phyloP scores from a whole-genome alignment of 1,140 invertebrate genomes.

The Orchesella cincta region DNA sequence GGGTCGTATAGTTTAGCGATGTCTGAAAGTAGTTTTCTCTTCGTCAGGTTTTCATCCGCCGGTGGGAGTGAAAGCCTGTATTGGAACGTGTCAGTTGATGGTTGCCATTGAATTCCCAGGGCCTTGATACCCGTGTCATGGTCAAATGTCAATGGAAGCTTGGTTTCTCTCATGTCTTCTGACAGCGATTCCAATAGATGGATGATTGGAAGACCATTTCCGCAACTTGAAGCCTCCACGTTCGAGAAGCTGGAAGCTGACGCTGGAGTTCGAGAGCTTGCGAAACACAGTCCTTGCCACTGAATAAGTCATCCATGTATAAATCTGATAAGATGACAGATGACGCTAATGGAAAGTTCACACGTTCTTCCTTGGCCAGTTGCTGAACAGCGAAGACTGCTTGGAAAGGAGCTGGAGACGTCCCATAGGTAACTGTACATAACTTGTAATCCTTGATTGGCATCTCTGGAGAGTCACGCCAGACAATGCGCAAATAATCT shows the following conservation, averaged over 20 bases:
- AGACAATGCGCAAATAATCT: constrained; percentile 44
- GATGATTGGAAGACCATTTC: not conserved
- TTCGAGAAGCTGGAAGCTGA: not conserved
- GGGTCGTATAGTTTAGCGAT: constrained; percentile 14
- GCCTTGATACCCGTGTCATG: constrained; percentile 32
- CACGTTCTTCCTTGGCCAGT: constrained; percentile 13
- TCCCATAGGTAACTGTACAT: constrained; percentile 22
- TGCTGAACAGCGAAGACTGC: constrained; percentile 27
- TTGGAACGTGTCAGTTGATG: constrained; percentile 29
- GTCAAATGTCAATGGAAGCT: not conserved
- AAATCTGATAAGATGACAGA: not conserved
- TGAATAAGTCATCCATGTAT: constrained; percentile 8
- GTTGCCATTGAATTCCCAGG: constrained; percentile 43
- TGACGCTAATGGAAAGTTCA: not conserved
- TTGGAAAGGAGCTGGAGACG: constrained; percentile 31
- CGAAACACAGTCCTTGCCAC: not conserved
- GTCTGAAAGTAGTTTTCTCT: constrained; percentile 15
- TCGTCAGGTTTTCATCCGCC: not conserved
- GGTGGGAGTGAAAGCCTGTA: not conserved
- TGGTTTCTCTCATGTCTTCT: not conserved
- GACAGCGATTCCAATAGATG: not conserved
- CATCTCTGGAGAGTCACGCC: constrained; percentile 34
- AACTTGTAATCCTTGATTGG: constrained; percentile 11
- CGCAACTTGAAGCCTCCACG: not conserved
- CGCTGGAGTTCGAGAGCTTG: not conserved